Evolutionary conservation across 2,113 vertebrate species (phyloP), one percentile per base, ranked within the genome.

Genomic region (Brachirus orientalis): DNA sequence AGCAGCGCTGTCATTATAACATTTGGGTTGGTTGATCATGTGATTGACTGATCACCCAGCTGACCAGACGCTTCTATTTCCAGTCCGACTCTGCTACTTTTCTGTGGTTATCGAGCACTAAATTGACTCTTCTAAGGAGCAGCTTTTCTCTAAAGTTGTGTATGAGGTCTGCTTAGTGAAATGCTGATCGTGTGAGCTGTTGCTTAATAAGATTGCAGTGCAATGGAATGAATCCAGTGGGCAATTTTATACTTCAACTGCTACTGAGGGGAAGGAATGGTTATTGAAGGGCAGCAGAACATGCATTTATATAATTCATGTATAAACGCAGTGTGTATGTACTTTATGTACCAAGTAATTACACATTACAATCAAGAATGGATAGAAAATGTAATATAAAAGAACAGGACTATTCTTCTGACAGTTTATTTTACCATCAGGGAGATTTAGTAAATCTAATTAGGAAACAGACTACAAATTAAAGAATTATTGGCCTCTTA

Each of bases 121-220:
- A 63, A 70, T 60, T 69, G 55, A 51, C 28, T 57, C 45, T 40
- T 12, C 38, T 1, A 13, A 35, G 62, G 22, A 58, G 38, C 69
- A 69, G 19, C 37, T 46, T 47, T 48, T 65, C 60, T 48, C 35
- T 40, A 44, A 72, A 69, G 52, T 55, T 54, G 47, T 54, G 52
- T 19, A 18, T 66, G 77, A 8, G 36, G 72, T 20, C 55, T 61
- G 52, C 43, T 57, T 8, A 35, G 63, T 54, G 55, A 79, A 62
- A 57, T 33, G 37, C 57, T 70, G 46, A 18, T 59, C 45, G 7
- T 54, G 45, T 73, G 54, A 36, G 67, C 45, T 36, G 67, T 41
- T 45, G 63, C 41, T 12, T 59, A 60, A 61, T 79, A 63, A 63
- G 70, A 55, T 57, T 51, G 61, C 44, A 51, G 36, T 35, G 14